Conservation (phyloP, 2,113 vertebrate genomes). For the Tringa solitaria region DNA sequence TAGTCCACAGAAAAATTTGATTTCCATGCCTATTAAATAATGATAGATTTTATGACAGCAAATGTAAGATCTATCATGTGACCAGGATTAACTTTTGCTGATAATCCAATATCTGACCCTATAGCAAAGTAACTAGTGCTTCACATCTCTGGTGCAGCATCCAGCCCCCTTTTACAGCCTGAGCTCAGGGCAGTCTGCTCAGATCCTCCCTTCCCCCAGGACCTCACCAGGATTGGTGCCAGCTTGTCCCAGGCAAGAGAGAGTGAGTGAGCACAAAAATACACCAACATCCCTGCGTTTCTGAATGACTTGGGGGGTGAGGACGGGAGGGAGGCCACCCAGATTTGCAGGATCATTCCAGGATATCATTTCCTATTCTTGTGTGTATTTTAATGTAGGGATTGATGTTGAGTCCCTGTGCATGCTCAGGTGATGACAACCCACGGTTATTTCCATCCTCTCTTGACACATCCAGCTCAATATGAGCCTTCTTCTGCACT, state of each 20-base stretch:
- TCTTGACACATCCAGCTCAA: neutral
- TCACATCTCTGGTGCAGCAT: neutral
- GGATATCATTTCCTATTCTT: neutral
- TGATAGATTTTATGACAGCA: constrained; percentile 66
- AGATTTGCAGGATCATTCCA: neutral
- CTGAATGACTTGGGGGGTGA: neutral
- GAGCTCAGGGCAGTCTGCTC: neutral
- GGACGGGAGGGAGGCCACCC: neutral
- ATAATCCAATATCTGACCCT: constrained; percentile 38
- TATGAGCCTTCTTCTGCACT: neutral
- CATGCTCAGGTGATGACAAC: rapidly evolving
- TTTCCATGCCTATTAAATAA: constrained; percentile 63
- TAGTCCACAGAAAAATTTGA: constrained; percentile 47
- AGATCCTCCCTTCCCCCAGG: neutral
- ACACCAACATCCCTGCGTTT: rapidly evolving
- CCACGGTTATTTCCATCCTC: neutral
- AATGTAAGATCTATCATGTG: constrained; percentile 43
- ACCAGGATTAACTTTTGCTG: constrained; percentile 40
- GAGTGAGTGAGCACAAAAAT: neutral
- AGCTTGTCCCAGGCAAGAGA: neutral
- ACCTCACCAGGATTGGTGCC: neutral
- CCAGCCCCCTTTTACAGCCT: neutral
- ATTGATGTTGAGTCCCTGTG: too few species aligned
- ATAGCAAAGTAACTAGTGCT: neutral
- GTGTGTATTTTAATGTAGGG: neutral